A percentile compares a stretch with the other conserved stretches of the same genome.
phyloP scores from a whole-genome alignment of 2,797 vertebrate genomes.

The Psittacula echo region DNA sequence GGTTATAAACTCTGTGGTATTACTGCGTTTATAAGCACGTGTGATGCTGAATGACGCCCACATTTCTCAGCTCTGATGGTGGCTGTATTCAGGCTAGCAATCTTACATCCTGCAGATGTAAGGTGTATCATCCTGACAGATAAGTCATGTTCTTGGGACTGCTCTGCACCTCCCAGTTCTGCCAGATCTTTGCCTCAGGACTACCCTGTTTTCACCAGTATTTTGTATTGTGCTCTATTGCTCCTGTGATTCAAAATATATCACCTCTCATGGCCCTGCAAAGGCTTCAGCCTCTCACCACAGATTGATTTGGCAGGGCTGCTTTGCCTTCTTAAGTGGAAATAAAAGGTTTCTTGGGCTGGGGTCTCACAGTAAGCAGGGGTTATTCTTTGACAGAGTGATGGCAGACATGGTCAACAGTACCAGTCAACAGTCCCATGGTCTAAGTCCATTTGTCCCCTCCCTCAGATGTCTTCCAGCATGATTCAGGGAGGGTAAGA shows the following conservation, averaged over 20 bases:
- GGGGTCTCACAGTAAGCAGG: not conserved
- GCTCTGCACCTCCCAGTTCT: not conserved
- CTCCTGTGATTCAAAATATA: not conserved
- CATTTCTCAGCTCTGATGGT: not conserved
- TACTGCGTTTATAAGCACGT: not conserved
- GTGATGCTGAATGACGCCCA: not conserved
- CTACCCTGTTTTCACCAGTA: not conserved
- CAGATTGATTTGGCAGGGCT: not conserved
- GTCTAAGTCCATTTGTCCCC: not conserved
- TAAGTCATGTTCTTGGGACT: not conserved
- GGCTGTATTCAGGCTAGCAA: not conserved
- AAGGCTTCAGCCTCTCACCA: not conserved
- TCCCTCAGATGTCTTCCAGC: not conserved
- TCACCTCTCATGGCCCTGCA: not conserved
- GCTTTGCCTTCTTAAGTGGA: not conserved
- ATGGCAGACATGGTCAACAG: not conserved
- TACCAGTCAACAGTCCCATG: not conserved
- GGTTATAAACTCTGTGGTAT: not conserved
- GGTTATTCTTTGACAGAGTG: not conserved
- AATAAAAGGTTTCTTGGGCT: not conserved
- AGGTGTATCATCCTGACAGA: not conserved
- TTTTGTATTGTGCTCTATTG: not conserved
- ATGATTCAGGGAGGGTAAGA: not conserved
- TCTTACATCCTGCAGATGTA: not conserved
- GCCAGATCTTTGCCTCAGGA: not conserved